Conservation (phyloP, 2,113 vertebrate genomes). For the Nannobrachium achirus region DNA sequence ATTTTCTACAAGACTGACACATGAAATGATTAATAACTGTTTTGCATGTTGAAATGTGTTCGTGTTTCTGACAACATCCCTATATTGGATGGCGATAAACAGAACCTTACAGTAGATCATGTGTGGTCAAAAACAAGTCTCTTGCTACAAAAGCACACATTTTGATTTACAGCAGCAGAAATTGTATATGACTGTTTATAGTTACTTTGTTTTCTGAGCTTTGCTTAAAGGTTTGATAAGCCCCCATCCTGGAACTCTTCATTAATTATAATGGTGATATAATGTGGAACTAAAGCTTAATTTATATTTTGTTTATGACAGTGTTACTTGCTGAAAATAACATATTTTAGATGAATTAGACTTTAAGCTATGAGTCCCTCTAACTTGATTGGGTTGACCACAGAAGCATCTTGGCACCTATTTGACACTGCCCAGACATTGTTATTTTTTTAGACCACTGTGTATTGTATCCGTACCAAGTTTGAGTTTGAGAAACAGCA, state of each 20-base stretch:
- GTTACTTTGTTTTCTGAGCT: slow-evolving; percentile 55
- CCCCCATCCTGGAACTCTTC: slow-evolving; percentile 41
- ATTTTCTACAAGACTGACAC: slow-evolving; percentile 57
- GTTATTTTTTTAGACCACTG: slow-evolving; percentile 58
- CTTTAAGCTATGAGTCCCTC: too few species aligned
- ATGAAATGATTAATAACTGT: slow-evolving; percentile 51
- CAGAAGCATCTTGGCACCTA: slow-evolving; percentile 48
- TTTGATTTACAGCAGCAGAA: slow-evolving; percentile 57
- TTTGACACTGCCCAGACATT: slow-evolving; percentile 39
- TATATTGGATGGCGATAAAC: slow-evolving; percentile 35
- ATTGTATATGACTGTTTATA: slow-evolving; percentile 57
- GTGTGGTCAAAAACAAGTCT: slow-evolving; percentile 40
- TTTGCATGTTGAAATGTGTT: slow-evolving; percentile 50
- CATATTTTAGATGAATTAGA: slow-evolving; percentile 36
- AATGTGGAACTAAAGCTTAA: slow-evolving; percentile 13
- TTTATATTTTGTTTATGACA: too few species aligned
- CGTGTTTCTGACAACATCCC: slow-evolving; percentile 40
- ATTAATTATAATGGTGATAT: slow-evolving; percentile 33
- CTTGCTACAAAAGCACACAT: slow-evolving; percentile 38
- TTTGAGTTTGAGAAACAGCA: slow-evolving; percentile 50
- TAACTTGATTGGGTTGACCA: slow-evolving; percentile 30
- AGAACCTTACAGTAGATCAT: slow-evolving; percentile 20
- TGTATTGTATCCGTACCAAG: slow-evolving; percentile 38
- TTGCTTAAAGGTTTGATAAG: slow-evolving; percentile 59
- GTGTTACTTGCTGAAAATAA: slow-evolving; percentile 27